Evolutionary conservation across 2,113 vertebrate genomes (phyloP).

Genomic region (Pluvialis apricaria): DNA sequence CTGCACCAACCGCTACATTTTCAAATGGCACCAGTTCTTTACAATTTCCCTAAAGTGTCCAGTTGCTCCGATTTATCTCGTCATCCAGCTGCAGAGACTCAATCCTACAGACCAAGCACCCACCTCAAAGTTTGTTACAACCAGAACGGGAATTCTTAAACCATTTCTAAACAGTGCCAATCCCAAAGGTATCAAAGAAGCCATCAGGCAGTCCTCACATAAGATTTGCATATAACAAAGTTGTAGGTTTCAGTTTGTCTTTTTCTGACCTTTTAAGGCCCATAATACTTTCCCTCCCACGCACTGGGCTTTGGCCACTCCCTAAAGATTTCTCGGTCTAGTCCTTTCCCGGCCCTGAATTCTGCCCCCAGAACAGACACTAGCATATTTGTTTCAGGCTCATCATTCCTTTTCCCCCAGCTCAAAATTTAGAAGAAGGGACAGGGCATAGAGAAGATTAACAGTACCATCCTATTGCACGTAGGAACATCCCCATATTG

Average conservation of each 20-base stretch:
- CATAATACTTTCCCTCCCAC: not conserved
- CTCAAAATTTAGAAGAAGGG: not conserved
- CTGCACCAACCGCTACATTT: not conserved
- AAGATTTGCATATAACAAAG: not conserved
- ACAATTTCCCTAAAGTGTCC: accelerated
- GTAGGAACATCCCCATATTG: not conserved
- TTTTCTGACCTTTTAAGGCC: not conserved
- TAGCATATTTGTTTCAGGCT: not conserved
- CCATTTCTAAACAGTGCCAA: not conserved
- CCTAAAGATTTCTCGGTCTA: not conserved
- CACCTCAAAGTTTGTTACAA: not conserved
- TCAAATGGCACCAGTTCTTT: not conserved
- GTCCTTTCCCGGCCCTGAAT: not conserved
- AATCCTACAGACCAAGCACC: not conserved
- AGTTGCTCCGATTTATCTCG: not conserved
- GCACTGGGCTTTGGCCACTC: not conserved
- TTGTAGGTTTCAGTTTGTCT: not conserved
- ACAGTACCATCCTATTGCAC: not conserved
- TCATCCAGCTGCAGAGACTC: not conserved
- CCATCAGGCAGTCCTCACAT: not conserved
- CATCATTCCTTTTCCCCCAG: not conserved
- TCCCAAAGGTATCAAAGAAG: not conserved
- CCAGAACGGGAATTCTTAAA: not conserved
- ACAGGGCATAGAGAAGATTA: not conserved
- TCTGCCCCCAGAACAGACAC: not conserved